These are phyloP conservation scores for Maccullochella peelii DNA, from an alignment of 2,113 vertebrate genomes.

Conservation along the genomic window DNA sequence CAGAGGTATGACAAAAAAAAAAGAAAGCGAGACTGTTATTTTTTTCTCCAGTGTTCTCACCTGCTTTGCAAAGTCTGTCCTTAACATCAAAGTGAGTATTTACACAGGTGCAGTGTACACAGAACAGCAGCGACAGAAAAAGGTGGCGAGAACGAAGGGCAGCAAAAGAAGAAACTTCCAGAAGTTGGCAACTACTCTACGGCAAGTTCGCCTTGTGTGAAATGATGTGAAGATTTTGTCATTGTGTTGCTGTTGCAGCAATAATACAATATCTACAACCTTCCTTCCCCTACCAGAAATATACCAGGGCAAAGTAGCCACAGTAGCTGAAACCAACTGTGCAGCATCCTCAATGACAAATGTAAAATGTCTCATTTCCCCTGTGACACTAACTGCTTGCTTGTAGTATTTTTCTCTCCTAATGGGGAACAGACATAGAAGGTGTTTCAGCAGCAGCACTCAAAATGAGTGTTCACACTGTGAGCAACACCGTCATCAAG, in stretches of 20 bases:
- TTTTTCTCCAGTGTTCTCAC: conserved; percentile 32
- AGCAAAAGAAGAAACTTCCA: conserved; percentile 23
- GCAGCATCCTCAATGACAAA: conserved; percentile 1
- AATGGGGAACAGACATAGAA: not conserved
- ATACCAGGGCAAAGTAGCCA: conserved; percentile 18
- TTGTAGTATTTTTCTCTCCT: not conserved
- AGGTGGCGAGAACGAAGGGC: conserved; percentile 19
- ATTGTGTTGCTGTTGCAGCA: conserved; percentile 60
- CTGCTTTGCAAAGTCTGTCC: conserved; percentile 22
- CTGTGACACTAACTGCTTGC: not conserved
- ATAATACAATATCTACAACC: conserved; percentile 66
- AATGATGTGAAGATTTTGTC: conserved; percentile 27
- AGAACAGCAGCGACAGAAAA: conserved; percentile 41
- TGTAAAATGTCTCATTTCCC: conserved; percentile 16
- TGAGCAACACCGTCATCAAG: conserved; percentile 28
- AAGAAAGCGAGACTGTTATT: not conserved
- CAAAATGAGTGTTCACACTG: conserved; percentile 49
- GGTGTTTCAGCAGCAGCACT: conserved; percentile 47
- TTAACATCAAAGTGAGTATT: conserved; percentile 65
- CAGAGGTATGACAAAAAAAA: conserved; percentile 7
- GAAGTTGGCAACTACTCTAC: conserved; percentile 42
- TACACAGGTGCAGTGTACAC: conserved; percentile 64
- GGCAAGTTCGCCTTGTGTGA: conserved; percentile 31
- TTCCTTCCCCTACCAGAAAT: not conserved
- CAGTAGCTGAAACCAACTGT: not conserved